phyloP scores from a whole-genome alignment of 2,113 vertebrate species.

The Eidolon helvum region DNA sequence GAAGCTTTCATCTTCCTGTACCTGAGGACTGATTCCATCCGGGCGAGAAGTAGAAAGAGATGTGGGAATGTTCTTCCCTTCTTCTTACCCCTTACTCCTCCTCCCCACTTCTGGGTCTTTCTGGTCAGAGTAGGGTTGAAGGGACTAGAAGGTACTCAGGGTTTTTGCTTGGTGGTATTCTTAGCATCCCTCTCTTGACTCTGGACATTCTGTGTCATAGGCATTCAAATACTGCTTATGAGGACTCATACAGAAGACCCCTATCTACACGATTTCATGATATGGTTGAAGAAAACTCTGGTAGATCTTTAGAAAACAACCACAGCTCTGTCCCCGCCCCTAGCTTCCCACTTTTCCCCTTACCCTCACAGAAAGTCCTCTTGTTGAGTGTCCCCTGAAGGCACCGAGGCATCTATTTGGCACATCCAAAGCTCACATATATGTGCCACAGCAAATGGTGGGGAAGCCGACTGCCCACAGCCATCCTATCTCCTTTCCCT shows the following conservation, averaged over 20 bases:
- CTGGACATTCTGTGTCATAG: background rate
- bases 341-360: background rate
- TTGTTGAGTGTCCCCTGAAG: background rate
- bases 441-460: background rate
- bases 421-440: background rate
- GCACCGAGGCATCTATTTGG: background rate
- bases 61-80: background rate
- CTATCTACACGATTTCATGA: background rate
- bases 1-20: background rate
- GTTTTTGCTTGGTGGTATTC: background rate
- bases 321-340: background rate
- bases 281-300: background rate
- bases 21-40: rapidly evolving
- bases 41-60: background rate
- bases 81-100: background rate
- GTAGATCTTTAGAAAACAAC: background rate
- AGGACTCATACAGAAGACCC: background rate
- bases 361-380: background rate
- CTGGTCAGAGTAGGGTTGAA: background rate
- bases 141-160: background rate
- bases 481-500: background rate
- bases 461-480: too few relatives aligned
- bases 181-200: background rate
- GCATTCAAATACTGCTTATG: background rate
- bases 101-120: background rate